Base-by-base conservation (phyloP, 2,113 vertebrate species). In the Tetrax tetrax region DNA sequence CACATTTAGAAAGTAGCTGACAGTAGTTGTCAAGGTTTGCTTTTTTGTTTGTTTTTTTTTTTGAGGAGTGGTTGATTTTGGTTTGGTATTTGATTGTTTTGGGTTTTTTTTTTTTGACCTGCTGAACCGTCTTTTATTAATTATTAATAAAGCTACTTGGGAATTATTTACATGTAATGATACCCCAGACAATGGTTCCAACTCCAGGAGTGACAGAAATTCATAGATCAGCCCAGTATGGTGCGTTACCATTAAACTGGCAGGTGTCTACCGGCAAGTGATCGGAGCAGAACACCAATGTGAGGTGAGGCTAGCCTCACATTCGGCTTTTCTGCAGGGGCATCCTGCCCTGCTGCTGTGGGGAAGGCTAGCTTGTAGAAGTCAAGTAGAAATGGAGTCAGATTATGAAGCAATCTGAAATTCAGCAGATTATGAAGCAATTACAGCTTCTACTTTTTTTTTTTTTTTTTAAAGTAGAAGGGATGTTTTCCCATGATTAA, bases 211-310 rank as follows among this genome's bases (percentile, higher is more conserved):
- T 54, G 59, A 59, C 23, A 63, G 29, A 22, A 47, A 71, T 65
- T 65, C 64, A 38, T 37, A 33, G 68, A 76, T 63, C 76, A 53
- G 41, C 24, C 56, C 50, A 25, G 19, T 21, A 37, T 31, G 51
- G 63, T 64, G 35, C 70, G 45, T 64, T 18, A 9, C 24, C 38
- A 10, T 54, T 54, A 54, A 54, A 6, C 45, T 77, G 47, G 29
- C 20, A 33, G 35, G 13, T 71, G n/a, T 22, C n/a, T 37, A 43
- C 51, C 14, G 7, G 59, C n/a, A 66, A 43, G 64, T 0, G 3
- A 29, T 66, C 0, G 1, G 64, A 76, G 29, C 29, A 31, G 29
- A 59, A 27, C 63, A 45, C 12, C 21, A 31, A 4, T 0, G 3
- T 28, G n/a, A 77, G 64, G 29, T 9, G n/a, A 77, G 64, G 29